These are phyloP conservation scores for Siderastrea siderea DNA, from an alignment of 92 coral and sea anemone species.

Conservation along the genomic window DNA sequence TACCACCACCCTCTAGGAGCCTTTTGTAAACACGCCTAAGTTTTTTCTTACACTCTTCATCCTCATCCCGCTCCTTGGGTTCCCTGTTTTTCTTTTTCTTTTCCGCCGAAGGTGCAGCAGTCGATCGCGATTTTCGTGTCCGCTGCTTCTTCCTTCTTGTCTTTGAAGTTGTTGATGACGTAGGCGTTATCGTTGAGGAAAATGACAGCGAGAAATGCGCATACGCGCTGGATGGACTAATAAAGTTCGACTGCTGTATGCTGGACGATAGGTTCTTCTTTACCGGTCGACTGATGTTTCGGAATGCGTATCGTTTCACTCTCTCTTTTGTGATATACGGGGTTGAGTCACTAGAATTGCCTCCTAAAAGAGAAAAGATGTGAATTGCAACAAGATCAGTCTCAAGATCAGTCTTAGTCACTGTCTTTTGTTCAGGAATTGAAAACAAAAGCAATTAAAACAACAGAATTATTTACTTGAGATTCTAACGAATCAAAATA, in stretches of 20 bases:
- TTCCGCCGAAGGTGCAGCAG: background rate
- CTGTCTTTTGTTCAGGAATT: no score
- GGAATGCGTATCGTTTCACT: background rate
- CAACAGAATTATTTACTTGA: no score
- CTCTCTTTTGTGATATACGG: background rate
- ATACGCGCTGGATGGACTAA: background rate
- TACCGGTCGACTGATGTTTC: background rate
- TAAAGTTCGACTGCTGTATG: background rate
- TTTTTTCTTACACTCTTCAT: slow-evolving; percentile 5
- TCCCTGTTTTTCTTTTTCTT: background rate
- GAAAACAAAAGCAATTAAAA: no score
- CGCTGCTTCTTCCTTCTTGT: background rate
- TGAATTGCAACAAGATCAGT: background rate
- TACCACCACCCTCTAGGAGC: no score
- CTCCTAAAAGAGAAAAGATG: background rate
- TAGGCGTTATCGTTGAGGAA: background rate
- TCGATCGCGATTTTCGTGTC: background rate
- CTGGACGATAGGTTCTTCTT: background rate
- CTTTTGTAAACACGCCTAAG: background rate
- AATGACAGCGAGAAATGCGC: slow-evolving; percentile 1
- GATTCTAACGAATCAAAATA: no score
- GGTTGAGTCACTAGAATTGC: background rate
- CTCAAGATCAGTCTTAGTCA: no score
- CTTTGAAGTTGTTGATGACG: background rate
- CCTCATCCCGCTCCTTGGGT: background rate